Evolutionary conservation across 2,888 invertebrate genomes (phyloP).

Genomic region (Acanthoscelides obtectus): DNA sequence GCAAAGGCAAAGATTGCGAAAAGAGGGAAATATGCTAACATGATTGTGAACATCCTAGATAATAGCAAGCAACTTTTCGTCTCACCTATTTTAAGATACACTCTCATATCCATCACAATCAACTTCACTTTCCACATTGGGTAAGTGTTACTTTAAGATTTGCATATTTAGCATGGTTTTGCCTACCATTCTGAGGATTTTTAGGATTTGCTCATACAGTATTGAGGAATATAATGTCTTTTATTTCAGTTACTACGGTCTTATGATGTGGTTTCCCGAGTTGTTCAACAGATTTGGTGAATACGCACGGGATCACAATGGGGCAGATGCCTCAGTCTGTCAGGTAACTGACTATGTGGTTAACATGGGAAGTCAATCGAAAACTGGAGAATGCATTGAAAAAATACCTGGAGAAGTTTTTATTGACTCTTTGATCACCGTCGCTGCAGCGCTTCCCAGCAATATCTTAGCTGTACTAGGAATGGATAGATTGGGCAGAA

Average conservation of each 20-base stretch:
- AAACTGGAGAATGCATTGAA: constrained; percentile 58
- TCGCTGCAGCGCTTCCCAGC: constrained; percentile 80
- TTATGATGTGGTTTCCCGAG: constrained; percentile 98
- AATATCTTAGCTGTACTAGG: constrained; percentile 75
- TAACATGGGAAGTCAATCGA: constrained; percentile 55
- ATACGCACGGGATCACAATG: constrained; percentile 64
- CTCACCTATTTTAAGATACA: constrained; percentile 77
- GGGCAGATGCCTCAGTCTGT: constrained; percentile 65
- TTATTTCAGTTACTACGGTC: constrained; percentile 73
- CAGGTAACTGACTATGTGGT: constrained; percentile 74
- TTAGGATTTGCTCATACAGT: no score
- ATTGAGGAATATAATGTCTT: not conserved
- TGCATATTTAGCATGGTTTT: no score
- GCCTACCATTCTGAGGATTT: no score
- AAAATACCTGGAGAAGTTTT: constrained; percentile 76
- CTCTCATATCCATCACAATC: constrained; percentile 78
- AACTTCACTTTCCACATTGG: constrained; percentile 93
- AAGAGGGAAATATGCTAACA: constrained; percentile 65
- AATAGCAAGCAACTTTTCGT: constrained; percentile 79
- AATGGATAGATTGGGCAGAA: constrained; percentile 82
- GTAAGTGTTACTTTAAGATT: no score
- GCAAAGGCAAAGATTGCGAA: constrained; percentile 48
- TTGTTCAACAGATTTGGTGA: constrained; percentile 87
- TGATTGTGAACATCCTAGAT: constrained; percentile 71
- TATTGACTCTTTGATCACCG: constrained; percentile 80